A percentile compares a stretch with the other conserved stretches of the same genome.
These are phyloP conservation scores for Cerceris ruficornis DNA, from an alignment of 2,888 invertebrate genomes.

Conservation along the genomic window DNA sequence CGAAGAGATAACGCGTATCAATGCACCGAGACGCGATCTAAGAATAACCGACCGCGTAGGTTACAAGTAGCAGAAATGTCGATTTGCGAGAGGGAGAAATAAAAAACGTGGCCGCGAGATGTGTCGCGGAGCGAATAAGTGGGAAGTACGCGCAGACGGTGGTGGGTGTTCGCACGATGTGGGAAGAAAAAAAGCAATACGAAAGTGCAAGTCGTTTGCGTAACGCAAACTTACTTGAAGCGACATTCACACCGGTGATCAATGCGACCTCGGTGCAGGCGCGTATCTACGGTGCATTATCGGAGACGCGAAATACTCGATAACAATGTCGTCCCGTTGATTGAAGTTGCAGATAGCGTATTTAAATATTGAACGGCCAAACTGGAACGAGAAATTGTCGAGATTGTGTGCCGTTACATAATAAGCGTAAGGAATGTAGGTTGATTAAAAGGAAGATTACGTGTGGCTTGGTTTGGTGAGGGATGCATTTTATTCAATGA, in stretches of 20 bases:
- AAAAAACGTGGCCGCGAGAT: constrained; percentile 34
- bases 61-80: constrained; percentile 11
- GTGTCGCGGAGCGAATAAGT: constrained; percentile 50
- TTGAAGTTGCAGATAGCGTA: constrained; percentile 17
- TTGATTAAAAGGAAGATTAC: background rate
- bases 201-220: constrained; percentile 75
- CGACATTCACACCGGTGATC: constrained; percentile 48
- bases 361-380: background rate
- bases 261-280: constrained; percentile 7
- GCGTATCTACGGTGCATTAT: constrained; percentile 1
- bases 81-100: constrained; percentile 32
- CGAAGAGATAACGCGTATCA: constrained; percentile 28
- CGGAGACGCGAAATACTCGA: constrained; percentile 7
- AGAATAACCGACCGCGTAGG: constrained; percentile 29
- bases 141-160: constrained; percentile 52
- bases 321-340: constrained; percentile 13
- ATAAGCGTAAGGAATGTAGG: background rate
- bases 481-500: too few relatives aligned
- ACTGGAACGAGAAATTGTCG: background rate
- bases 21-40: constrained; percentile 4
- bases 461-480: too few relatives aligned
- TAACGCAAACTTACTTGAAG: constrained; percentile 65
- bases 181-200: constrained; percentile 69
- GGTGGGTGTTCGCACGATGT: constrained; percentile 65
- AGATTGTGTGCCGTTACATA: background rate